phyloP scores from a whole-genome alignment of 1,140 invertebrate genomes.

The Drosophila watanabei region DNA sequence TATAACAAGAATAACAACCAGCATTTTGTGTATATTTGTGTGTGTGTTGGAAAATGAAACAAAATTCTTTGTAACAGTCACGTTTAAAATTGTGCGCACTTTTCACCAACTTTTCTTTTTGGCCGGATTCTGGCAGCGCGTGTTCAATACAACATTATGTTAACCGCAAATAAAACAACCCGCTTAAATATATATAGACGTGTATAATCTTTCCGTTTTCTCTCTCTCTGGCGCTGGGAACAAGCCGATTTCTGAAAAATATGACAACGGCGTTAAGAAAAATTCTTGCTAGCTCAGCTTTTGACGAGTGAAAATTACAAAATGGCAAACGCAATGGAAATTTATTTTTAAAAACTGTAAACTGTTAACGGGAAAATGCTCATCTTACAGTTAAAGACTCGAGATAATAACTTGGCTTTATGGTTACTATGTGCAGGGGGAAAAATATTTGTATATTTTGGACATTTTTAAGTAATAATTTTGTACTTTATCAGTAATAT shows the following conservation, averaged over 20 bases:
- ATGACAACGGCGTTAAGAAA: constrained; percentile 71
- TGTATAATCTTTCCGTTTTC: constrained; percentile 31
- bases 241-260: constrained; percentile 38
- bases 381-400: constrained; percentile 1
- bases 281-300: constrained; percentile 59
- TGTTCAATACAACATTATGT: constrained; percentile 65
- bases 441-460: not conserved
- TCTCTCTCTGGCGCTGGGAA: constrained; percentile 40
- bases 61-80: constrained; percentile 82
- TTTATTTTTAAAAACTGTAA: constrained; percentile 13
- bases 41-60: constrained; percentile 74
- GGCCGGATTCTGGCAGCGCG: constrained; percentile 31
- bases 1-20: constrained; percentile 20
- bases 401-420: not conserved
- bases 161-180: constrained; percentile 20
- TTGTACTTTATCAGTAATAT: too few species aligned
- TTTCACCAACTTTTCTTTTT: constrained; percentile 42
- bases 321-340: constrained; percentile 30
- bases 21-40: constrained; percentile 13
- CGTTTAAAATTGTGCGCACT: constrained; percentile 79
- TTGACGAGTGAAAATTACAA: constrained; percentile 31
- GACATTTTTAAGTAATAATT: not conserved
- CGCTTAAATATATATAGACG: constrained; percentile 4
- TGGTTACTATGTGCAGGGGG: not conserved
- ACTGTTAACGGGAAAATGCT: constrained; percentile 2